Base-by-base conservation (phyloP, 2,113 vertebrate species). In the Isichthys henryi region DNA sequence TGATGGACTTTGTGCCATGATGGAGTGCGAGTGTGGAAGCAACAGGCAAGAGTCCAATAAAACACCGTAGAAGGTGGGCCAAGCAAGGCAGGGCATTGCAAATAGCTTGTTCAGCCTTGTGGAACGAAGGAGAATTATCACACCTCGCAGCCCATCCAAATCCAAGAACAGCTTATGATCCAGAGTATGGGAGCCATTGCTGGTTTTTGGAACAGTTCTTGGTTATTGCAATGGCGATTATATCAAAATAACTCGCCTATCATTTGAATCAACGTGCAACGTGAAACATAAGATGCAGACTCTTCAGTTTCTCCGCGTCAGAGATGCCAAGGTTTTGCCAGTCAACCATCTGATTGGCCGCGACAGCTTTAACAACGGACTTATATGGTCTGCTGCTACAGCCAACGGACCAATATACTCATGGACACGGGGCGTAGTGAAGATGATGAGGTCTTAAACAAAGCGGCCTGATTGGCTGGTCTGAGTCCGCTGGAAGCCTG, bases 341-440 rank as follows among this genome's bases (percentile, higher is more conserved):
- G 90, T 92, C 90, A 86, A 82, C 70, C 31, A 83, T 49, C 45
- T 45, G 88, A 90, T 53, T 82, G 45, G 23, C 58, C 9, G 82
- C 31, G 45, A 45, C 46, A 86, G 49, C 27, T 53, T 87, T 87
- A 87, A 85, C 31, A 15, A 62, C 58, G 84, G 87, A 90, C 77
- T 91, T 74, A 66, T 88, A 88, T 17, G 83, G 88, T 31, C 53
- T 66, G 66, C 84, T 17, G n/a, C 27, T 52, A 46, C 19, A 13
- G 52, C 88, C 52, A 91, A 74, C 89, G 82, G 8, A 88, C 43
- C 46, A 87, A 66, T 90, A 23, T 43, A 27, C 83, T 48, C 56
- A 88, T 31, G 90, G 23, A 84, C 3, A 45, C 21, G 49, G 52
- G 21, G 53, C 23, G 39, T 35, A n/a, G 86, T 39, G 85, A 4